Conservation (phyloP, 2,888 invertebrate genomes). For the Pinctada fucata region DNA sequence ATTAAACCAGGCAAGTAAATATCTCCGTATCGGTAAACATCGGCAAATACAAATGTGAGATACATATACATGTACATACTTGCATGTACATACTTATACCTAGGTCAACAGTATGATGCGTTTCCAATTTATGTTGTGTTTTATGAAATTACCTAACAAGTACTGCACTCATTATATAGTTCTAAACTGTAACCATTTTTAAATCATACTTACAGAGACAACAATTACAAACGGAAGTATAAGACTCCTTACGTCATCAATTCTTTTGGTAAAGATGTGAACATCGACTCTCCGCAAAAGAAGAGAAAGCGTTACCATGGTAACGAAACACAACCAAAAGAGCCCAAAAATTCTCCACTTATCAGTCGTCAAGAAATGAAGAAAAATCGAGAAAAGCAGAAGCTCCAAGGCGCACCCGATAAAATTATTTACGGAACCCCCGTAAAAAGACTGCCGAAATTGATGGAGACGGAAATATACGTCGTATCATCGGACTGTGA, state of each 20-base stretch:
- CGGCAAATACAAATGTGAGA: no score
- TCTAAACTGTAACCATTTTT: no score
- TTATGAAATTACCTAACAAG: no score
- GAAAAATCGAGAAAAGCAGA: background rate
- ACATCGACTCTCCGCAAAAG: conserved; percentile 1
- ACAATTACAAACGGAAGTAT: conserved; percentile 12
- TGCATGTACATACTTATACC: no score
- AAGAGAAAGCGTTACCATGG: background rate
- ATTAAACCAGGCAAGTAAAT: no score
- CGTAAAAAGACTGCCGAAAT: background rate
- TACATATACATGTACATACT: no score
- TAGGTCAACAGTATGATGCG: no score
- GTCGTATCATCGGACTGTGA: background rate
- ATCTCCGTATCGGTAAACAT: no score
- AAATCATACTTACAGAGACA: background rate
- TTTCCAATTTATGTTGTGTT: no score
- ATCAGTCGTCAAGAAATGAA: background rate
- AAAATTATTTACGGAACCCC: background rate
- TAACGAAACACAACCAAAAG: background rate
- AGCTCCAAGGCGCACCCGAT: background rate
- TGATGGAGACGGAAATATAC: background rate
- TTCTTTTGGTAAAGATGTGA: conserved; percentile 22
- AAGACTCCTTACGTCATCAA: conserved; percentile 17
- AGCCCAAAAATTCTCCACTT: background rate
- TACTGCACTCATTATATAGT: no score